Base-by-base conservation (phyloP, 2,888 invertebrate genomes). In the Parasteatoda lunata region DNA sequence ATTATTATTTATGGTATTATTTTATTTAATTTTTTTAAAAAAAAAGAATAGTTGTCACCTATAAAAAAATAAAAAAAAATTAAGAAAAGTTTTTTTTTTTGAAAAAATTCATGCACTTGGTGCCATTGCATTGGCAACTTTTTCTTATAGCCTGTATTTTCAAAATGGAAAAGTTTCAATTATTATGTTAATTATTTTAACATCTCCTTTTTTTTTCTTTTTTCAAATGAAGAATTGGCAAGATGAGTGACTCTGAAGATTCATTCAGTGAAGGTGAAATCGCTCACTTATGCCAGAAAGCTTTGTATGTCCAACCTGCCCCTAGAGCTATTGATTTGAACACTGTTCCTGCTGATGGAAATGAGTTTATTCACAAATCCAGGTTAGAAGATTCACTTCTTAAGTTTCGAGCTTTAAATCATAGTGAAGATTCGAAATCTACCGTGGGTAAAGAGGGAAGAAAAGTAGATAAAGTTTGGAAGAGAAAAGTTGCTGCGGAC, bases 331-430 rank as follows among this genome's bases (percentile, higher is more conserved):
- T 76, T 5, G 76, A 76, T 30, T 8, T 8, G 49, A 66, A 49
- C 11, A 15, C n/a, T 8, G 45, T 49, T n/a, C 76, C 76, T 5
- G 4, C 15, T 9, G 48, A 76, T 51, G 76, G 76, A 1, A 45
- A 76, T 64, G 76, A 76, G 13, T 76, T 51, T 49, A 65, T 76
- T 15, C 65, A 66, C 13, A 11, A 7, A 5, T 48, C 64, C 7
- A 45, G 66, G 11, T n/a, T 48, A 9, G 76, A 76, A 30, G 15
- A 48, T 1, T n/a, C 45, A 13, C 0, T 8, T 7, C 2, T 76
- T 3, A 0, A 4, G 0, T 59, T 59, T 59, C 59, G 4, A 0
- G 0, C 13, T 30, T 30, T 30, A 30, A 30, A 30, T 1, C 30
- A 30, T 30, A 30, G 2, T 30, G 30, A 30, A 30, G 30, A 30